Base-by-base conservation (phyloP, 2,888 invertebrate species). In the Lordiphosa fenestrarum region DNA sequence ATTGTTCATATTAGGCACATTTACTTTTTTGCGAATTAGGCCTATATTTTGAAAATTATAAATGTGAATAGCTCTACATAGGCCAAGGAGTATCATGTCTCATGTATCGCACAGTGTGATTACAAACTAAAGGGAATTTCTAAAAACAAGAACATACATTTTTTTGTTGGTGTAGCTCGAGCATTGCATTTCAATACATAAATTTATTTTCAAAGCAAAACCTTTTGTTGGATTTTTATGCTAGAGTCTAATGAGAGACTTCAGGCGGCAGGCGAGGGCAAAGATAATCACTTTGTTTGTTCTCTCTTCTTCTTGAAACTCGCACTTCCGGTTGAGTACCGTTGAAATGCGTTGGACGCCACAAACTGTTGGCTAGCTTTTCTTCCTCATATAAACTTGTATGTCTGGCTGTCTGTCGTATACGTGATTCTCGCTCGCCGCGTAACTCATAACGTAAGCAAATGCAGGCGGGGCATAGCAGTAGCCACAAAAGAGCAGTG, bases 391-490 rank as follows among this genome's bases (percentile, higher is more conserved):
- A 38, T 37, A 13, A 12, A 36, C n/a, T n/a, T 7, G 5, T 12
- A 9, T 21, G 15, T 33, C 7, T 50, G 10, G 40, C 37, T 54
- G 50, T 47, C 39, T 40, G 23, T 42, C 69, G 53, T 52, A 44
- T 65, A 53, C 58, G 53, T 59, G 51, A 83, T 38, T 9, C 3
- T 9, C 30, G 55, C 50, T 10, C 12, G 9, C 48, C 53, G 57
- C 69, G 71, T 64, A 44, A 69, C 48, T 36, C 59, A 41, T 30
- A 23, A 73, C 77, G 85, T 85, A 70, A 69, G 40, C 12, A 40
- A 58, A 37, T 42, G 64, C 84, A 84, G 80, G 80, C 80, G 80
- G 85, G 77, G 85, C 85, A 69, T 84, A 67, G 40, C 35, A 47
- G 30, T 30, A 40, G 19, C 10, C 30, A 30, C 30, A 30, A 30